These are phyloP conservation scores for Lithophane leautieri DNA, from an alignment of 2,888 invertebrate species.

Conservation along the genomic window DNA sequence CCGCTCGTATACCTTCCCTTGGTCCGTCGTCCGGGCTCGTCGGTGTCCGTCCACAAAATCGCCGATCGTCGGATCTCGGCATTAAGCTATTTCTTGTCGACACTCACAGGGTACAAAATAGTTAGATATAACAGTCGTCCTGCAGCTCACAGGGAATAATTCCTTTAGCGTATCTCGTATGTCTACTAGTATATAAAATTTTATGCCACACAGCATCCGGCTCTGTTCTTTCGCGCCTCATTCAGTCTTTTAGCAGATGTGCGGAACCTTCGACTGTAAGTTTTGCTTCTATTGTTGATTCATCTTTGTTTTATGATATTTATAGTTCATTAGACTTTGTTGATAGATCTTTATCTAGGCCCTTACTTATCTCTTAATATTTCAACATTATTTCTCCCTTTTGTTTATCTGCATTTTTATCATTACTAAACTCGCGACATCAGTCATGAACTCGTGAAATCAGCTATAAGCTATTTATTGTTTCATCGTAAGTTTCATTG, in stretches of 20 bases:
- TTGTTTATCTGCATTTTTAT: too few species aligned
- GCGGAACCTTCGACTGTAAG: constrained; percentile 21
- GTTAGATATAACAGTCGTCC: not conserved
- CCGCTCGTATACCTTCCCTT: too few species aligned
- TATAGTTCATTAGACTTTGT: not conserved
- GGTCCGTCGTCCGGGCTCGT: too few species aligned
- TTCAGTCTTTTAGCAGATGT: constrained; percentile 23
- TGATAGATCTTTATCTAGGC: not conserved
- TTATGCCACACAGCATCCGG: constrained; percentile 52
- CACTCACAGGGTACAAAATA: too few species aligned
- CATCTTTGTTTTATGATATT: not conserved
- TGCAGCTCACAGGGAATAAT: not conserved
- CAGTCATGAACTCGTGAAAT: too few species aligned
- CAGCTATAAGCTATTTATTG: too few species aligned
- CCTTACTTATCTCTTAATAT: not conserved
- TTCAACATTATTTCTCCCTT: not conserved
- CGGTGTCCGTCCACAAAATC: too few species aligned
- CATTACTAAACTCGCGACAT: too few species aligned
- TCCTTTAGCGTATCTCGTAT: not conserved
- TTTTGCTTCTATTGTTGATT: not conserved
- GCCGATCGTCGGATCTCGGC: too few species aligned
- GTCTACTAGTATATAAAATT: constrained; percentile 51
- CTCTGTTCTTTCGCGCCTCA: constrained; percentile 38
- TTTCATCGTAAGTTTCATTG: too few species aligned
- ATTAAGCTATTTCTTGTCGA: too few species aligned